phyloP scores from a whole-genome alignment of 2,888 invertebrate genomes.

The Encarsia formosa region DNA sequence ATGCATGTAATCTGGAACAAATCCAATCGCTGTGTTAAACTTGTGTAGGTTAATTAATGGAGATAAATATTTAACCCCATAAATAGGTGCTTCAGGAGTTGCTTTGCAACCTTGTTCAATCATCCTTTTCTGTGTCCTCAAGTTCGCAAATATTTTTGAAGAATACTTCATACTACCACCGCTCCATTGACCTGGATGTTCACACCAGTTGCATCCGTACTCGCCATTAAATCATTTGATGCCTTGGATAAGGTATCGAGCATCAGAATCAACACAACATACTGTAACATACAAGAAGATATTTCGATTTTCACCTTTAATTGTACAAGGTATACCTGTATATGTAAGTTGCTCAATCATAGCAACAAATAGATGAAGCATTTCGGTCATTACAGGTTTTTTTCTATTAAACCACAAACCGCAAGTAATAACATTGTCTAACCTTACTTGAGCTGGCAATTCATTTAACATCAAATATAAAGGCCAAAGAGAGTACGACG shows the following conservation, averaged over 20 bases:
- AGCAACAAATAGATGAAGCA: slow-evolving; percentile 5
- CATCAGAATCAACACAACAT: slow-evolving; percentile 3
- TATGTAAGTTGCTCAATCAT: neutral
- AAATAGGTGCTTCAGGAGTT: neutral
- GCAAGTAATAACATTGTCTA: neutral
- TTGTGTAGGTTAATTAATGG: neutral
- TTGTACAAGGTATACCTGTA: neutral
- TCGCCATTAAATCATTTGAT: slow-evolving; percentile 4
- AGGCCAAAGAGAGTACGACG: slow-evolving; percentile 13
- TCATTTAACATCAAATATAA: slow-evolving; percentile 10
- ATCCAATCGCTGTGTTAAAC: neutral
- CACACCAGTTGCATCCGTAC: slow-evolving; percentile 6
- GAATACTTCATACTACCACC: slow-evolving; percentile 3
- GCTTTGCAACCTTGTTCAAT: neutral
- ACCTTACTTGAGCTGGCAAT: neutral
- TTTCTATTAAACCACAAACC: slow-evolving; percentile 2
- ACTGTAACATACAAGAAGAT: neutral
- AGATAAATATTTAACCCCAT: slow-evolving; percentile 3
- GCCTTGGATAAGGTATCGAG: slow-evolving; percentile 1
- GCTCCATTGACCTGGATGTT: slow-evolving; percentile 1
- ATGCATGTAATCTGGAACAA: slow-evolving; percentile 4
- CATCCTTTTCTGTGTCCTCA: neutral
- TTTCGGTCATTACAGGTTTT: slow-evolving; percentile 5
- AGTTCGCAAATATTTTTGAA: neutral
- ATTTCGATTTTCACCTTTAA: slow-evolving; percentile 2